Evolutionary conservation across 2,113 vertebrate genomes (phyloP), one percentile per base, ranked within the genome.

Genomic region (Solenodon paradoxus): DNA sequence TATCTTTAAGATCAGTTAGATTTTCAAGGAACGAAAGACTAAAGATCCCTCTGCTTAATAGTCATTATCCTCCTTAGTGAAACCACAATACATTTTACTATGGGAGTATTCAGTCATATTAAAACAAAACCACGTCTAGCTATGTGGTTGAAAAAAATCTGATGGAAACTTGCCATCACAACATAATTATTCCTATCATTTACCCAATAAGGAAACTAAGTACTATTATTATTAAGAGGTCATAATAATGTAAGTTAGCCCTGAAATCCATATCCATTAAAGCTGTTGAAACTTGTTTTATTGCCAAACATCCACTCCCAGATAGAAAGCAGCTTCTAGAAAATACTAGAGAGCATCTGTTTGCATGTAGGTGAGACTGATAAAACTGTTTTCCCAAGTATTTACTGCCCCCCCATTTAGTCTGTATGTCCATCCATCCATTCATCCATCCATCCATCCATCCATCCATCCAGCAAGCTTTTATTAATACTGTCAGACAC

Each of bases 1-100:
- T 95, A 77, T 79, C 94, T 92, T 84, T 88, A 91, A 81, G 75
- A 96, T 90, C 59, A 49, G 71, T 72, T 93, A 95, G 30, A 82
- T 80, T 69, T 66, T 88, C 89, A 90, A 71, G 78, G 47, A 95
- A 45, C 96, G 42, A 80, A 96, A 87, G 68, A 42, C 57, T 88
- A 35, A 94, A 78, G 49, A 61, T 49, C 45, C 10, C 12, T 61
- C 17, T 45, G 40, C 53, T 92, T 87, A 82, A 91, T 55, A 86
- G 57, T 51, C 22, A 9, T 78, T 38, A 68, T 11, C 45, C 7
- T 91, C 38, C 74, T 91, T 68, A 40, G 63, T 64, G 66, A 95
- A 80, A 72, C 47, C 71, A 75, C 24, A 71, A 10, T 35, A 24
- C 5, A 57, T 32, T 77, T 75, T 38, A 47, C 77, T 59, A 26